These are phyloP conservation scores for Coregonus sp. DNA, from an alignment of 2,797 vertebrate species.

Conservation along the genomic window DNA sequence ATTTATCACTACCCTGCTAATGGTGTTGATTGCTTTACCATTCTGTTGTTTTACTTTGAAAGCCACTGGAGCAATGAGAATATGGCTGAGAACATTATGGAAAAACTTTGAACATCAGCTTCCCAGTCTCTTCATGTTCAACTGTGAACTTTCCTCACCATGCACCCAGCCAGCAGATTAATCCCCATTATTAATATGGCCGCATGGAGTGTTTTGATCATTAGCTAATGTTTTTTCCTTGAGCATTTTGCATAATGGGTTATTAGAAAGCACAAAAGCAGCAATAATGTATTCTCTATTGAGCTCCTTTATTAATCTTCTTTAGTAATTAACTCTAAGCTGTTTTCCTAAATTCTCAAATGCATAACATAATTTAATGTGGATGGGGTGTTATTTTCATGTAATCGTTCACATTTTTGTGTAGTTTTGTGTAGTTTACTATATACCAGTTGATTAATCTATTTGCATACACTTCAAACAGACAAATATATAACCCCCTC, in stretches of 20 bases:
- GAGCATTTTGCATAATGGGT: neutral
- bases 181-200: neutral
- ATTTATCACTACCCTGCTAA: neutral
- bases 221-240: conserved; percentile 8
- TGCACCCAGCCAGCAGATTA: neutral
- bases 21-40: neutral
- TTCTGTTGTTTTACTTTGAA: neutral
- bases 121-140: neutral
- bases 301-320: neutral
- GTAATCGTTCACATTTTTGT: neutral
- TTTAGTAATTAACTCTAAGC: neutral
- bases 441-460: no score
- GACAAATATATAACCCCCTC: no score
- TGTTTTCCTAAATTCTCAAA: neutral
- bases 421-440: neutral
- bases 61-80: neutral
- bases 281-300: neutral
- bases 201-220: neutral
- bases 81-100: neutral
- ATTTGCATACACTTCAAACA: no score
- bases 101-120: neutral
- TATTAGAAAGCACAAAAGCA: neutral
- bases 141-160: neutral
- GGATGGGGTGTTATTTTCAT: neutral
- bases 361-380: neutral